Evolutionary conservation across 2,797 vertebrate species (phyloP).

Genomic region (Spatula versicolor): DNA sequence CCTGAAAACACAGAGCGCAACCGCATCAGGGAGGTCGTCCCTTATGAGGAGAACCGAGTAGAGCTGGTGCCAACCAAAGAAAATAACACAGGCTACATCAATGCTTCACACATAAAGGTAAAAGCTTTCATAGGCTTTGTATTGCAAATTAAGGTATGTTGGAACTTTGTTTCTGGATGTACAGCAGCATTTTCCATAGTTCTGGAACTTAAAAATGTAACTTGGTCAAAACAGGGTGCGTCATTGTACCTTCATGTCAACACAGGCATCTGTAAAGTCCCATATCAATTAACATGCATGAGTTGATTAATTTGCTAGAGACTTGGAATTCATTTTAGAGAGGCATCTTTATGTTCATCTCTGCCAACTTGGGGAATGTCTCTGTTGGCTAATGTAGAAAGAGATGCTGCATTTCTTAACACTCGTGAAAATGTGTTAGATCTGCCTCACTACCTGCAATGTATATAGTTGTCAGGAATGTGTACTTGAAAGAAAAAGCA

Average conservation of each 20-base stretch:
- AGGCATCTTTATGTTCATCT: background rate
- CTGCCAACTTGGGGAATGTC: background rate
- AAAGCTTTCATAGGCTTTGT: background rate
- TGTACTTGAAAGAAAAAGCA: background rate
- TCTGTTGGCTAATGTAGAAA: background rate
- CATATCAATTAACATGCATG: background rate
- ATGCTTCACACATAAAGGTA: constrained; percentile 97
- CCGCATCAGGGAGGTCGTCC: constrained; percentile 91
- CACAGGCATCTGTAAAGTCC: accelerated
- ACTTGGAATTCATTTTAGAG: background rate
- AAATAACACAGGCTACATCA: constrained; percentile 96
- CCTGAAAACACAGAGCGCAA: constrained; percentile 93
- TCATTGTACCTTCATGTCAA: background rate
- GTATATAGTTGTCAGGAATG: background rate
- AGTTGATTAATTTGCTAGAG: background rate
- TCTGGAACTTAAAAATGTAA: background rate
- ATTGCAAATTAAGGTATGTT: background rate
- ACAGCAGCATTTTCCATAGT: background rate
- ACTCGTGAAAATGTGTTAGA: background rate
- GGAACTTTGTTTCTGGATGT: background rate
- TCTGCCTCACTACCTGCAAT: background rate
- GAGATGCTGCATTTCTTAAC: background rate
- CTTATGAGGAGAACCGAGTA: constrained; percentile 94
- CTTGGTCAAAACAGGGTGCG: background rate
- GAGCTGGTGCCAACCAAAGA: constrained; percentile 97